A percentile compares a stretch with the other conserved stretches of the same genome.
These are phyloP conservation scores for Ptyas mucosa DNA, from an alignment of 2,113 vertebrate genomes.

Conservation along the genomic window DNA sequence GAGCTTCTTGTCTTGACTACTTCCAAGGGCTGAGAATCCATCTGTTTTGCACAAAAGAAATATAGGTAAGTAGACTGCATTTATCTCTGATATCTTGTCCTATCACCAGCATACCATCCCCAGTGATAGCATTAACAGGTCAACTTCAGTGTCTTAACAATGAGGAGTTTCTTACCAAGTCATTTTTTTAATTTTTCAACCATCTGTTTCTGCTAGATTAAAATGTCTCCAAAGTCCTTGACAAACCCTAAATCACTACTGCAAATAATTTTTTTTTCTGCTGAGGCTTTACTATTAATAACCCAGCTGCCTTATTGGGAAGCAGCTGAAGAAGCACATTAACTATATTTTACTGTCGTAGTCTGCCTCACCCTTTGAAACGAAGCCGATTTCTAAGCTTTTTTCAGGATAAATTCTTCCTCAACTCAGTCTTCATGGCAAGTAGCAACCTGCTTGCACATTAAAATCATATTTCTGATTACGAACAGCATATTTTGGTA, in stretches of 20 bases:
- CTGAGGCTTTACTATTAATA: slow-evolving; percentile 55
- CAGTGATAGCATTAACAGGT: background rate
- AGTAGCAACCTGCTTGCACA: background rate
- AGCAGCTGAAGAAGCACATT: slow-evolving; percentile 37
- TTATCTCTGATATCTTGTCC: background rate
- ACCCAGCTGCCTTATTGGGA: slow-evolving; percentile 47
- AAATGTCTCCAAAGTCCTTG: slow-evolving; percentile 53
- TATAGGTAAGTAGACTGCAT: background rate
- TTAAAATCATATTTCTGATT: background rate
- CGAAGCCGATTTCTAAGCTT: slow-evolving; percentile 28
- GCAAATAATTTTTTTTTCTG: slow-evolving; percentile 58
- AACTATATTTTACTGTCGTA: slow-evolving; percentile 34
- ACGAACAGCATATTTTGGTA: background rate
- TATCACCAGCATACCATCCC: background rate
- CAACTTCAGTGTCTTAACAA: slow-evolving; percentile 4
- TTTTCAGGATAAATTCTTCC: slow-evolving; percentile 9
- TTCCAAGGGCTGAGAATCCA: background rate
- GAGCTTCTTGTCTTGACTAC: background rate
- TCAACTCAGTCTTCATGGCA: background rate
- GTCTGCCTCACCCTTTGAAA: slow-evolving; percentile 36
- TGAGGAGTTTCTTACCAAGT: slow-evolving; percentile 48
- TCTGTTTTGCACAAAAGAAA: background rate
- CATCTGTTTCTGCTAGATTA: slow-evolving; percentile 49
- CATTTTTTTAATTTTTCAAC: slow-evolving; percentile 36
- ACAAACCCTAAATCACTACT: slow-evolving; percentile 55